phyloP scores from a whole-genome alignment of 2,797 vertebrate genomes.

The Eospalax fontanierii region DNA sequence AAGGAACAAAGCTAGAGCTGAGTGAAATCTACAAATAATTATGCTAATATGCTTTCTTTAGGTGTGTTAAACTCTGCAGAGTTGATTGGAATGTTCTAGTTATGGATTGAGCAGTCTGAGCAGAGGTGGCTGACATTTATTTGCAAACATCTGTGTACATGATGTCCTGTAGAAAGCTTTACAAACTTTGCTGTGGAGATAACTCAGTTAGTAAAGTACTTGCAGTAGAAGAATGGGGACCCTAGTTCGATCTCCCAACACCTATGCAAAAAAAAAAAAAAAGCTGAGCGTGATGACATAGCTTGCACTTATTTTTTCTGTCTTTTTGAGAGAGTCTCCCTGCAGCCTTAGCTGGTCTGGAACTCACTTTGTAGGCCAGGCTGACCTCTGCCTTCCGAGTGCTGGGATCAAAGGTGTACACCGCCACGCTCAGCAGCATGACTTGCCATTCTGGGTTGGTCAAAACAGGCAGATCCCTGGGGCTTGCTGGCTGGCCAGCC shows the following conservation, averaged over 20 bases:
- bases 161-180: neutral
- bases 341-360: no score
- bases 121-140: neutral
- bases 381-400: no score
- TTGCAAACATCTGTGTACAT: neutral
- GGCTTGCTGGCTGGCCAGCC: neutral
- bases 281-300: no score
- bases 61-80: neutral
- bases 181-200: neutral
- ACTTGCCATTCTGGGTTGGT: no score
- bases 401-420: no score
- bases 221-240: no score
- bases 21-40: slow-evolving; percentile 40
- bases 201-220: neutral
- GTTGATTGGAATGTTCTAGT: neutral
- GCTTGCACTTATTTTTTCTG: neutral
- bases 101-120: neutral
- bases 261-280: neutral
- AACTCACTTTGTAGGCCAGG: no score
- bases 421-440: no score
- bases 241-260: neutral
- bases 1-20: neutral
- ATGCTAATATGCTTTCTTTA: neutral
- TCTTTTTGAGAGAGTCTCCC: no score
- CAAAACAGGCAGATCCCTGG: neutral